phyloP scores from a whole-genome alignment of 2,797 vertebrate species.

The Dicrostonyx torquatus region DNA sequence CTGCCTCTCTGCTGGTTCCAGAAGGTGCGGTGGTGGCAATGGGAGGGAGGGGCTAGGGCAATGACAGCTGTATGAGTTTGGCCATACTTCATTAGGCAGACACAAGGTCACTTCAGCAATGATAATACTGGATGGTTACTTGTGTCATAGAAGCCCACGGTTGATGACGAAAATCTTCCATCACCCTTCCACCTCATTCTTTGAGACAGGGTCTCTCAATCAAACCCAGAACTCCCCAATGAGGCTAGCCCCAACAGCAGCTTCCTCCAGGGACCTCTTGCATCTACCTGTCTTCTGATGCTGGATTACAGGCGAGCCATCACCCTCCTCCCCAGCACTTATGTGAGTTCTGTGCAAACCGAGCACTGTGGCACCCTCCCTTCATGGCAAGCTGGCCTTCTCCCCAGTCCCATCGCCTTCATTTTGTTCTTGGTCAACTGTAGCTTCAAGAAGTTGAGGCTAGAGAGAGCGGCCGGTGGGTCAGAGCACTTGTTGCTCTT shows the following conservation, averaged over 20 bases:
- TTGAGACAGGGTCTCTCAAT: neutral
- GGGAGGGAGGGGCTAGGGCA: neutral
- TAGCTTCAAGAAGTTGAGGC: neutral
- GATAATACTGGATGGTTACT: neutral
- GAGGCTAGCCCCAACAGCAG: neutral
- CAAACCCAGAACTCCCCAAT: neutral
- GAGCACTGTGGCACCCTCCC: neutral
- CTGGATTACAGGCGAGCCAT: neutral
- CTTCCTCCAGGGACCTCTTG: neutral
- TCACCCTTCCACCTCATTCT: neutral
- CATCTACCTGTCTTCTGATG: neutral
- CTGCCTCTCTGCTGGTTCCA: neutral
- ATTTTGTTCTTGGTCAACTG: neutral
- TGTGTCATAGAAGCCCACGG: neutral
- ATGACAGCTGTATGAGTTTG: neutral
- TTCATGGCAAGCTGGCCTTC: neutral
- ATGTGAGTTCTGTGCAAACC: neutral
- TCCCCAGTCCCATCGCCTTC: neutral
- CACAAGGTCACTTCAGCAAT: neutral
- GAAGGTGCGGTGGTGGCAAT: neutral
- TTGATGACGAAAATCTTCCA: neutral
- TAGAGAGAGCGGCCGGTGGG: no score
- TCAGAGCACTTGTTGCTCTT: neutral
- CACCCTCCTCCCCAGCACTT: neutral
- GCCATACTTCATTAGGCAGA: neutral